Conservation (phyloP, 1,140 invertebrate species). For the Dinothrombium tinctorium region DNA sequence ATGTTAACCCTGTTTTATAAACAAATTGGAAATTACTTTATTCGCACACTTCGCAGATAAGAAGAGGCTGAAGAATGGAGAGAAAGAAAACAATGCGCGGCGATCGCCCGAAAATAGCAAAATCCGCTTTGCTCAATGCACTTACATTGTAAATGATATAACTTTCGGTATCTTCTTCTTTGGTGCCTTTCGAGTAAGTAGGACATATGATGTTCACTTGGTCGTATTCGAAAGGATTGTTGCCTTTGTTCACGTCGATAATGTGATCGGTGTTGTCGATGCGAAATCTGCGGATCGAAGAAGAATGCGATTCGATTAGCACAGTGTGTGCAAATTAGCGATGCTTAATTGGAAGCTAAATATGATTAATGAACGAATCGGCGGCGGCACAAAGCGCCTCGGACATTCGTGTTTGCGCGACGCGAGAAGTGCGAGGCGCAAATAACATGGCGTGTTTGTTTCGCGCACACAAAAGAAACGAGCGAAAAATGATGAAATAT, state of each 20-base stretch:
- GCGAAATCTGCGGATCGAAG: constrained; percentile 50
- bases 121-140: constrained; percentile 12
- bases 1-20: too few relatives aligned
- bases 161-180: constrained; percentile 69
- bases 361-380: too few relatives aligned
- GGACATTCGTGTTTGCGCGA: too few relatives aligned
- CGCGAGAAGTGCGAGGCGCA: too few relatives aligned
- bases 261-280: constrained; percentile 94
- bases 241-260: constrained; percentile 83
- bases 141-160: constrained; percentile 88
- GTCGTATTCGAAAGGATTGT: constrained; percentile 74
- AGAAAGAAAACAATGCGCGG: background rate
- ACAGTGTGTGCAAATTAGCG: too few relatives aligned
- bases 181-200: constrained; percentile 57
- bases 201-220: constrained; percentile 89
- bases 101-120: background rate
- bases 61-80: background rate
- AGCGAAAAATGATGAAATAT: too few relatives aligned
- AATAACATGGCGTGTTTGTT: too few relatives aligned
- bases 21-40: too few relatives aligned
- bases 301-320: background rate
- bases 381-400: too few relatives aligned
- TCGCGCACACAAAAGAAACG: too few relatives aligned
- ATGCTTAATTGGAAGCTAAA: too few relatives aligned
- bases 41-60: too few relatives aligned